Conservation (phyloP, 2,113 vertebrate species). For the Neoarius graeffei region DNA sequence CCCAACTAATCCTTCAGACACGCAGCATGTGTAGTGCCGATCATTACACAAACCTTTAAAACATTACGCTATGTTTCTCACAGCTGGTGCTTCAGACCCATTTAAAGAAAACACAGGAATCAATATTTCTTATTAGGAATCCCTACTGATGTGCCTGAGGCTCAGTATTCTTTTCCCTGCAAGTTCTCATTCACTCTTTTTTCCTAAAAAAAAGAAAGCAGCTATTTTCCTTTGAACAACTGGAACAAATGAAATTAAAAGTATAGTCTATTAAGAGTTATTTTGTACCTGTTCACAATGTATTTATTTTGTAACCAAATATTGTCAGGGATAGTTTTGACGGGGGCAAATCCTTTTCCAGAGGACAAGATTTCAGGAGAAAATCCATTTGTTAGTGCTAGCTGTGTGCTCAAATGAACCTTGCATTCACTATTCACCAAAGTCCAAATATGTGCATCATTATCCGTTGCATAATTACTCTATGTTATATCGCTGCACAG, state of each 20-base stretch:
- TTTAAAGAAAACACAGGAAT: conserved; percentile 63
- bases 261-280: conserved; percentile 24
- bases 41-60: conserved; percentile 59
- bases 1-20: conserved; percentile 49
- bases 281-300: conserved; percentile 19
- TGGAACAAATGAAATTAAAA: conserved; percentile 34
- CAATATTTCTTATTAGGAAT: conserved; percentile 67
- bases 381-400: not conserved
- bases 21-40: conserved; percentile 55
- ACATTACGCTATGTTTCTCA: conserved; percentile 56
- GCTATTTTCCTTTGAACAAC: conserved; percentile 31
- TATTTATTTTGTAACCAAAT: conserved; percentile 27
- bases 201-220: conserved; percentile 2
- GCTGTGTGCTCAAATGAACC: not conserved
- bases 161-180: conserved; percentile 35
- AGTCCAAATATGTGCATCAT: not conserved
- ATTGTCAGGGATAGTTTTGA: not conserved
- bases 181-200: conserved; percentile 1
- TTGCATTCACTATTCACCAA: not conserved
- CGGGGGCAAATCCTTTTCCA: not conserved
- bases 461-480: not conserved
- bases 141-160: conserved; percentile 59
- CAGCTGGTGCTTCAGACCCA: conserved; percentile 55
- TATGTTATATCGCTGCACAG: not conserved
- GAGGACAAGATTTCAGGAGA: conserved; percentile 18